Evolutionary conservation across 2,797 vertebrate genomes (phyloP), one percentile per base, ranked within the genome.

Genomic region (Acridotheres tristis): DNA sequence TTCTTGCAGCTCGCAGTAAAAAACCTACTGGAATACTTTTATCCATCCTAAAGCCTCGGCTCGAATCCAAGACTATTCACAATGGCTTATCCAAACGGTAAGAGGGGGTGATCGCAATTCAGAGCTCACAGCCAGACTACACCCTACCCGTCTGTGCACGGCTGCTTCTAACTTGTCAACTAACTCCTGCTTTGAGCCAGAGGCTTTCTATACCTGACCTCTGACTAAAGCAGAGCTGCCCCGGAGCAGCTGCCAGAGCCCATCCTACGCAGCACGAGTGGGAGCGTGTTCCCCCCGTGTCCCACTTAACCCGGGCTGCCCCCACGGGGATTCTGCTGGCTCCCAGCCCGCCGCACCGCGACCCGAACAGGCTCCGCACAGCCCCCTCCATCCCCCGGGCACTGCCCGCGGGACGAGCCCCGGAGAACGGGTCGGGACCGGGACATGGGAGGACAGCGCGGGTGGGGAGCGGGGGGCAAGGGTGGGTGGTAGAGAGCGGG

Each of bases 101-200:
- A 23, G 85, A 14, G 14, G 4, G 15, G 5, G 12, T 1, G 18
- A 34, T 14, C 3, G 9, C 59, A 20, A 38, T 48, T 78, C 58
- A 45, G 36, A 63, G 38, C 59, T 51, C 57, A 4, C 8, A 53
- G 4, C 18, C 72, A 23, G 27, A 5, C 63, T 36, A 40, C 34
- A 40, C 6, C 75, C 68, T 4, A 4, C 40, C 43, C 42, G 1
- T 1, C 34, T 1, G 34, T 0, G n/a, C 19, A 8, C 0, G 14
- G 51, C 67, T 30, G 38, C 50, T 55, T 22, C 0, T 2, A 85
- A 68, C 79, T 80, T 65, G 8, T 12, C 25, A 34, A 3, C 36
- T 2, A 73, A 45, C 75, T 63, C 45, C 53, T 1, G 65, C 63
- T 38, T 13, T 7, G 18, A 86, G 69, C 30, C 84, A 2, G 12